phyloP scores from a whole-genome alignment of 1,140 invertebrate genomes.

The Trachymyrmex septentrionalis region DNA sequence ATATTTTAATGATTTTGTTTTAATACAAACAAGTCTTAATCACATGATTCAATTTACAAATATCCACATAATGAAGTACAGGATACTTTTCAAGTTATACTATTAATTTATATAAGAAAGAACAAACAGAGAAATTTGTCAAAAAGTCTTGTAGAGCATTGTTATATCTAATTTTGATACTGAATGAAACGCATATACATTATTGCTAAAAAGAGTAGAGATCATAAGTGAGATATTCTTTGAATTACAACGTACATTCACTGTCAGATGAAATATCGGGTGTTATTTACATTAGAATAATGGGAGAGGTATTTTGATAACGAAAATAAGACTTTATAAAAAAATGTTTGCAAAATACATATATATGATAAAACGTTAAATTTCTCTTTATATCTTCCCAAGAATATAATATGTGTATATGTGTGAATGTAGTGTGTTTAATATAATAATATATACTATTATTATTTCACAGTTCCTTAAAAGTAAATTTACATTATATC shows the following conservation, averaged over 20 bases:
- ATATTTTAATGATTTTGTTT: constrained; percentile 16
- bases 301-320: constrained; percentile 55
- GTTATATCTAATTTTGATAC: background rate
- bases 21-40: background rate
- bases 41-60: background rate
- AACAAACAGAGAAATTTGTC: background rate
- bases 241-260: background rate
- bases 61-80: background rate
- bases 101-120: background rate
- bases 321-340: constrained; percentile 70
- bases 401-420: constrained; percentile 76
- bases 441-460: constrained; percentile 50
- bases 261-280: background rate
- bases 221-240: background rate
- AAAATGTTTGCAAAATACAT: constrained; percentile 70
- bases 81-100: background rate
- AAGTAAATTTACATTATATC: constrained; percentile 63
- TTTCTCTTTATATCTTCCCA: constrained; percentile 76
- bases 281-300: background rate
- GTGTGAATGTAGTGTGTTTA: constrained; percentile 25
- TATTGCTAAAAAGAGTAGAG: background rate
- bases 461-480: constrained; percentile 67
- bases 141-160: background rate
- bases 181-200: background rate
- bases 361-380: constrained; percentile 75